Evolutionary conservation across 2,888 invertebrate species (phyloP).

Genomic region (Actias luna): DNA sequence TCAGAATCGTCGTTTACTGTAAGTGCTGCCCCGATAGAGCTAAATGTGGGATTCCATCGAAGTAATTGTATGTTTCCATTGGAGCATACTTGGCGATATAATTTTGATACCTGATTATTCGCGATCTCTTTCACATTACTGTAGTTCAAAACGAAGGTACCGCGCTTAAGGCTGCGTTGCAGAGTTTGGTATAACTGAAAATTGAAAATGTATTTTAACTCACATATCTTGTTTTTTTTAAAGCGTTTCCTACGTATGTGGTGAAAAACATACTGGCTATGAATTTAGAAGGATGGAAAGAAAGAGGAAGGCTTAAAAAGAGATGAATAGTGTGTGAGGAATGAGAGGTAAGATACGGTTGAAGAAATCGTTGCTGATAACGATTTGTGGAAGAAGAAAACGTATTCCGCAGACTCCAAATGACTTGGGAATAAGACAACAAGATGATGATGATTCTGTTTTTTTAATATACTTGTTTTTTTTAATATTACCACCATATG

Average conservation of each 20-base stretch:
- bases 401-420: no score
- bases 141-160: slow-evolving; percentile 31
- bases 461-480: no score
- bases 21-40: slow-evolving; percentile 25
- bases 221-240: neutral
- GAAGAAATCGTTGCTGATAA: no score
- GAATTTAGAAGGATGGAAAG: no score
- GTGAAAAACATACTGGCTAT: no score
- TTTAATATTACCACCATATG: no score
- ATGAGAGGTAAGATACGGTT: no score
- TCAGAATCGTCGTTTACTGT: slow-evolving; percentile 31
- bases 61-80: slow-evolving; percentile 25
- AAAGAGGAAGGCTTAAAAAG: no score
- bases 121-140: neutral
- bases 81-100: slow-evolving; percentile 27
- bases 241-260: neutral
- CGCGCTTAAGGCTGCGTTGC: slow-evolving; percentile 22
- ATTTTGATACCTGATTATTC: slow-evolving; percentile 15
- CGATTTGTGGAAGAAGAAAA: no score
- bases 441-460: no score
- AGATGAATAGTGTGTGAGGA: no score
- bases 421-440: no score
- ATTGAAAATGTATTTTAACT: neutral
- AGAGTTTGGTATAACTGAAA: slow-evolving; percentile 27
- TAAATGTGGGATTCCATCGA: slow-evolving; percentile 26